Evolutionary conservation across 2,113 vertebrate genomes (phyloP).

Genomic region (Pteropus alecto): DNA sequence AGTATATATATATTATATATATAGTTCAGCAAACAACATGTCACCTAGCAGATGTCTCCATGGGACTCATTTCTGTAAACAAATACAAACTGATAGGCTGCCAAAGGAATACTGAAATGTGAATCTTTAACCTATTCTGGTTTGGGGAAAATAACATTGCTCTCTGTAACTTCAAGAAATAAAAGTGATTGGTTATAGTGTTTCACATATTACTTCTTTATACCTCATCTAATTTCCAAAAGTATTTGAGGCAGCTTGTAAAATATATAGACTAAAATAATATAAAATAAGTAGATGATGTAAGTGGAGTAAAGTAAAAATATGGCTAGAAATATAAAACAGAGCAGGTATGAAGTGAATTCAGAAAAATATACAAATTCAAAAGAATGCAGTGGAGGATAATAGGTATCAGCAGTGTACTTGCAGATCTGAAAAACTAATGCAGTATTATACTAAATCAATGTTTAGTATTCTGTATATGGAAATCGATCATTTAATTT

Average conservation of each 20-base stretch:
- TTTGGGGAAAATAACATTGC: conserved; percentile 21
- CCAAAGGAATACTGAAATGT: conserved; percentile 23
- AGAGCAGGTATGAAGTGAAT: not conserved
- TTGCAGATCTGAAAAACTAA: not conserved
- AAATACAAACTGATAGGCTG: not conserved
- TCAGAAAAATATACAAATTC: not conserved
- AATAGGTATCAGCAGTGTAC: not conserved
- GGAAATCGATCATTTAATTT: not conserved
- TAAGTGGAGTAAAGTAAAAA: not conserved
- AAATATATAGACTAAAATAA: not conserved
- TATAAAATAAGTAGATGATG: not conserved
- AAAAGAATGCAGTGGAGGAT: not conserved
- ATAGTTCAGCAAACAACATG: not conserved
- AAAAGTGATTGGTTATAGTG: not conserved
- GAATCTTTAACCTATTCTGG: not conserved
- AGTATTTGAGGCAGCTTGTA: not conserved
- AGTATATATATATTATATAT: not conserved
- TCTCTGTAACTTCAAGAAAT: conserved; percentile 3
- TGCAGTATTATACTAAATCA: not conserved
- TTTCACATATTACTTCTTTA: not conserved
- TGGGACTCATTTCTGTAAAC: not conserved
- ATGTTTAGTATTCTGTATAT: not conserved
- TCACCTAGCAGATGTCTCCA: not conserved
- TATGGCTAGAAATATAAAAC: not conserved
- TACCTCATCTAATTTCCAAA: conserved; percentile 15